phyloP scores from a whole-genome alignment of 2,888 invertebrate genomes.

The Xestia rhomboidea region DNA sequence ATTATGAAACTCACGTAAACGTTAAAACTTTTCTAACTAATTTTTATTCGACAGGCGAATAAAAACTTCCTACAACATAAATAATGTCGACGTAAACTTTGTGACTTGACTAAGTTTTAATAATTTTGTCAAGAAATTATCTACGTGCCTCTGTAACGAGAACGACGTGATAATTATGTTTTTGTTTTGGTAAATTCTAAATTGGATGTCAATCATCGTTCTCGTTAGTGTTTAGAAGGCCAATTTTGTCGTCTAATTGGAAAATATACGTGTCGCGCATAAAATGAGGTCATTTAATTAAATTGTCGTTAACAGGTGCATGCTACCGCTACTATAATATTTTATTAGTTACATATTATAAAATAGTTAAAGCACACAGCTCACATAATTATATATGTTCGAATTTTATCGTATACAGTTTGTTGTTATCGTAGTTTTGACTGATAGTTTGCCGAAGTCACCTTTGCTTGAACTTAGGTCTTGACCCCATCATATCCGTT shows the following conservation, averaged over 20 bases:
- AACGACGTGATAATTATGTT: conserved; percentile 6
- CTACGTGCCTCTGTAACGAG: conserved; percentile 26
- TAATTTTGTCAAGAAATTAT: conserved; percentile 44
- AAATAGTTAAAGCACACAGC: too few species aligned
- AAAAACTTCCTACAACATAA: conserved; percentile 45
- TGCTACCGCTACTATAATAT: background rate
- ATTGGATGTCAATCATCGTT: conserved; percentile 23
- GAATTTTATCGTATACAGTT: background rate
- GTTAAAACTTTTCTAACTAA: conserved; percentile 41
- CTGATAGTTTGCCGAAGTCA: conserved; percentile 6
- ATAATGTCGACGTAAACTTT: conserved; percentile 39
- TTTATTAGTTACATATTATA: background rate
- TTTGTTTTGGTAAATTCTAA: conserved; percentile 16
- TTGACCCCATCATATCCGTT: conserved; percentile 11
- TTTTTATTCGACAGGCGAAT: conserved; percentile 59
- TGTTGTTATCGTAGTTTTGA: conserved; percentile 20
- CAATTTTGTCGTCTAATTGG: background rate
- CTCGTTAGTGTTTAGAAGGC: background rate
- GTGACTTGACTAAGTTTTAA: conserved; percentile 30
- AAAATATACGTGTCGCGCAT: background rate
- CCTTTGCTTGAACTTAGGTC: conserved; percentile 42
- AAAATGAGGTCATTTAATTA: background rate
- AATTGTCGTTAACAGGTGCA: background rate
- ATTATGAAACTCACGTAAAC: conserved; percentile 42
- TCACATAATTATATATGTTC: background rate